Evolutionary conservation across 2,797 vertebrate genomes (phyloP).

Genomic region (Sparus aurata): DNA sequence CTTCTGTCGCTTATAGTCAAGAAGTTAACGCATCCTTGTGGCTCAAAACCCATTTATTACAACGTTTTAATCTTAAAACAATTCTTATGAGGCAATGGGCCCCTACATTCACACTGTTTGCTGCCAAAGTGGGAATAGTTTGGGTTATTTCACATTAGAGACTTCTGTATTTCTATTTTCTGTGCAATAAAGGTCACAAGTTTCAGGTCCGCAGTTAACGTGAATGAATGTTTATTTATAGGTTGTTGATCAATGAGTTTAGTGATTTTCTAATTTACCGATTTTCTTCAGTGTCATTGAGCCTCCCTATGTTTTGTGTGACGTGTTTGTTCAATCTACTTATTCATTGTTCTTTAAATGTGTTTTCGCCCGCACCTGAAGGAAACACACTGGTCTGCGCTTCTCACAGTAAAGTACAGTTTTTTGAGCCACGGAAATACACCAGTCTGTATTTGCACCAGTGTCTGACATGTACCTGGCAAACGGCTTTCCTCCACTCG

Average conservation of each 20-base stretch:
- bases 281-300: no score
- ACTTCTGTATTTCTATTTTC: no score
- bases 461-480: constrained; percentile 72
- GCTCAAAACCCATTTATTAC: no score
- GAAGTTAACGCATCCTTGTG: not conserved
- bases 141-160: no score
- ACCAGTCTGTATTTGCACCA: not conserved
- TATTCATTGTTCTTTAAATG: not conserved
- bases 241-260: no score
- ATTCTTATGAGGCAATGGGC: no score
- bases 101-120: no score
- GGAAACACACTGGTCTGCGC: not conserved
- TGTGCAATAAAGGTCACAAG: no score
- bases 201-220: not conserved
- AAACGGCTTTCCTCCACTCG: constrained; percentile 48
- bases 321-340: no score
- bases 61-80: no score
- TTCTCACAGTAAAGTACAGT: not conserved
- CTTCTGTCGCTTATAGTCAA: not conserved
- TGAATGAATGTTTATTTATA: not conserved
- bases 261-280: not conserved
- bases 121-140: no score
- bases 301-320: not conserved
- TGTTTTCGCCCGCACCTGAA: not conserved
- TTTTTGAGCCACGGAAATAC: not conserved